Evolutionary conservation across 2,113 vertebrate species (phyloP).

Genomic region (Erpornis zantholeuca): DNA sequence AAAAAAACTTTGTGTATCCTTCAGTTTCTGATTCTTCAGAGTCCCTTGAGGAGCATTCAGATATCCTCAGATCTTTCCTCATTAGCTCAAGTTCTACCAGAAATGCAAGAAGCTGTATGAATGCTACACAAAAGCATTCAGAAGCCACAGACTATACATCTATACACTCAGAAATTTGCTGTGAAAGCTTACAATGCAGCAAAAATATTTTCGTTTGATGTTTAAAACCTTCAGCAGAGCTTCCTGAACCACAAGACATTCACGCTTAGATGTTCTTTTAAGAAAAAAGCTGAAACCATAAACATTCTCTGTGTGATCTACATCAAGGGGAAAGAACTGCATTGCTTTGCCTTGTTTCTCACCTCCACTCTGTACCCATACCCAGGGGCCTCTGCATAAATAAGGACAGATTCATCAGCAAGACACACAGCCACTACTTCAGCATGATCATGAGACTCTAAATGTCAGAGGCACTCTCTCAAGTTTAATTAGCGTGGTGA

Average conservation of each 20-base stretch:
- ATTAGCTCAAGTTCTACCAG: background rate
- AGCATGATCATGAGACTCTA: conserved; percentile 5
- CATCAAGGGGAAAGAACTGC: background rate
- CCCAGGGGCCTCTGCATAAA: background rate
- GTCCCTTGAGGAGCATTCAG: background rate
- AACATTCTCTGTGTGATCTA: background rate
- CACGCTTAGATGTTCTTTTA: background rate
- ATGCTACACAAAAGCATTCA: background rate
- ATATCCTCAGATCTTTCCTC: background rate
- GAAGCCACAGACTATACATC: background rate
- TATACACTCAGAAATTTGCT: background rate
- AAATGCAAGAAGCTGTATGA: background rate
- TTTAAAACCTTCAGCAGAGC: background rate
- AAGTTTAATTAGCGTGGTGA: conserved; percentile 26
- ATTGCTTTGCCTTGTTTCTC: background rate
- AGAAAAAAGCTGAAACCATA: background rate
- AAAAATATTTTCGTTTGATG: background rate
- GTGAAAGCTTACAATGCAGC: background rate
- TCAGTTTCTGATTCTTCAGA: background rate
- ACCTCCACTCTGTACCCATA: background rate
- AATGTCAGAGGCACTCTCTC: background rate
- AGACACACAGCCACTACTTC: background rate
- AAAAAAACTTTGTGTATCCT: background rate
- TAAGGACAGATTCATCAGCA: background rate
- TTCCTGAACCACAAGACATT: background rate